phyloP scores from a whole-genome alignment of 2,797 vertebrate species.

The Parotocinclus haroldoi region DNA sequence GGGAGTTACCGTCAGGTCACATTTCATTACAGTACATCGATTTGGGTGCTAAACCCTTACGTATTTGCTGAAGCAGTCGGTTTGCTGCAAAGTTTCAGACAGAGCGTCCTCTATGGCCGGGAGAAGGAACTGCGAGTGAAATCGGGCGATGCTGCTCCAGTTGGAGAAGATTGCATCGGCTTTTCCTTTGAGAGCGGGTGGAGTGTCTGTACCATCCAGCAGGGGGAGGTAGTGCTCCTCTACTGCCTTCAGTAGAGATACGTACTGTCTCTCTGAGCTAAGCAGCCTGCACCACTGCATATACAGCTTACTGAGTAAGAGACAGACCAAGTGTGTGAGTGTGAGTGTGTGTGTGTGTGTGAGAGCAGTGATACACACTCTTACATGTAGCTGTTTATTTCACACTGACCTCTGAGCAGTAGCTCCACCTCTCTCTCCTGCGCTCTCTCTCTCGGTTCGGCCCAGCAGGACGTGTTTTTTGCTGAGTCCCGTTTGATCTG shows the following conservation, averaged over 20 bases:
- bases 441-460: conserved; percentile 74
- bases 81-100: conserved; percentile 78
- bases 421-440: conserved; percentile 59
- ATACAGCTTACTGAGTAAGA: conserved; percentile 72
- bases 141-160: conserved; percentile 72
- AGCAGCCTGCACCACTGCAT: conserved; percentile 80
- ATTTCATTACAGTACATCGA: too few species aligned
- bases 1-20: too few species aligned
- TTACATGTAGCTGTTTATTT: too few species aligned
- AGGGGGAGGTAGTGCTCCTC: conserved; percentile 73
- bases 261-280: conserved; percentile 80
- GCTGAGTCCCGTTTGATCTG: conserved; percentile 83
- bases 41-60: conserved; percentile 53
- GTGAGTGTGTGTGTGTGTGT: too few species aligned
- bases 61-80: conserved; percentile 85
- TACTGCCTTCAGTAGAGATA: conserved; percentile 71
- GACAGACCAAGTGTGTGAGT: too few species aligned
- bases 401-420: conserved; percentile 66
- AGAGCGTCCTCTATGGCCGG: conserved; percentile 82
- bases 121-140: conserved; percentile 79
- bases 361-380: too few species aligned
- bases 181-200: conserved; percentile 68
- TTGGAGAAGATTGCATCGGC: conserved; percentile 69
- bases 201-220: conserved; percentile 68
- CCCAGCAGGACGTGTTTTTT: conserved; percentile 83